Evolutionary conservation across 2,797 vertebrate species (phyloP).

Genomic region (Hydrocynus forskahlii): DNA sequence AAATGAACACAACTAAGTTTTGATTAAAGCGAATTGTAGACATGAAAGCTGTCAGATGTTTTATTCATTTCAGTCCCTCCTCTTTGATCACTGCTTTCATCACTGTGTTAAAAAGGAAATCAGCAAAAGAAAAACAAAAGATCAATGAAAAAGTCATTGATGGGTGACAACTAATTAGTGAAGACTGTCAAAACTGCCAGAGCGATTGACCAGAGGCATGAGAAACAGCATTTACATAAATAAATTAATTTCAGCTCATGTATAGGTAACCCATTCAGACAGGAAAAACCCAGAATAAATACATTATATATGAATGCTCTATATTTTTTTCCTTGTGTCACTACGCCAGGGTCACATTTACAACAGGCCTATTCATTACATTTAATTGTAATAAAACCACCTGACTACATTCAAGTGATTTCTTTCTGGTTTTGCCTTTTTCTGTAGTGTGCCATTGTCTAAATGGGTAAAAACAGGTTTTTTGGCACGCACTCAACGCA

Average conservation of each 20-base stretch:
- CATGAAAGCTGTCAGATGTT: constrained; percentile 69
- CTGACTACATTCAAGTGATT: constrained; percentile 1
- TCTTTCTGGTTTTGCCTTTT: background rate
- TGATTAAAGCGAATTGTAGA: constrained; percentile 65
- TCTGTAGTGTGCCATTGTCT: constrained; percentile 13
- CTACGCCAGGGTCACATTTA: background rate
- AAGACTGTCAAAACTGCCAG: constrained; percentile 57
- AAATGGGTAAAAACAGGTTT: constrained; percentile 29
- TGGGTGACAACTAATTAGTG: constrained; percentile 81
- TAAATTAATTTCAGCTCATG: background rate
- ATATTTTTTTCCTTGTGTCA: background rate
- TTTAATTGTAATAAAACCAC: constrained; percentile 3
- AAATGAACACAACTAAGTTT: constrained; percentile 65
- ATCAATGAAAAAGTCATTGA: constrained; percentile 56
- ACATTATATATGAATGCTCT: background rate
- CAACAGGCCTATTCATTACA: background rate
- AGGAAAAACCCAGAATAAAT: too few species aligned
- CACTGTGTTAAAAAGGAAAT: constrained; percentile 69
- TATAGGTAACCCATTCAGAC: background rate
- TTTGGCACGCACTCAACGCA: constrained; percentile 71
- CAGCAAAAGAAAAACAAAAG: constrained; percentile 61
- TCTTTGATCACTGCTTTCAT: constrained; percentile 75
- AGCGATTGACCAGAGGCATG: constrained; percentile 36
- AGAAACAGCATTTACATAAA: constrained; percentile 16
- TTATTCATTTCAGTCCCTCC: constrained; percentile 65